Percentiles rank a stretch among this genome's conserved stretches.
Conservation (phyloP, 2,888 invertebrate species). For the Pristionchus maxplancki region DNA sequence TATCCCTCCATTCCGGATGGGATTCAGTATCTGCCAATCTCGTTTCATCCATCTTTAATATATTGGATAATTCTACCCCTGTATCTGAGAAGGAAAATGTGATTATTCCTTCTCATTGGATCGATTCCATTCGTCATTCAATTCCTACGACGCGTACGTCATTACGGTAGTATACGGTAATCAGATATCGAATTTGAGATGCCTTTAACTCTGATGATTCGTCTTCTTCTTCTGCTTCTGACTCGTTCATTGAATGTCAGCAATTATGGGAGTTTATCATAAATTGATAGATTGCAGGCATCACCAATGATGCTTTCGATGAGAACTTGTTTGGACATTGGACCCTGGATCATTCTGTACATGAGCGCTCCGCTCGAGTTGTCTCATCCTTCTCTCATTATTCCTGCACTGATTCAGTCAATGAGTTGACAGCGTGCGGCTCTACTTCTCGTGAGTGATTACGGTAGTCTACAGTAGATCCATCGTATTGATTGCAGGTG, state of each 20-base stretch:
- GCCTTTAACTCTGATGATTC: neutral
- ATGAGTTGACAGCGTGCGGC: no score
- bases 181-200: neutral
- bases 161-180: neutral
- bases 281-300: no score
- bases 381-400: no score
- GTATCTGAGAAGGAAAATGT: neutral
- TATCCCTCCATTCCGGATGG: slow-evolving; percentile 1
- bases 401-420: no score
- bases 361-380: no score
- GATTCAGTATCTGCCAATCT: neutral
- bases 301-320: no score
- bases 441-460: slow-evolving; percentile 1
- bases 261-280: no score
- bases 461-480: neutral
- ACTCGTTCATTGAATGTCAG: no score
- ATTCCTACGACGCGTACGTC: neutral
- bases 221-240: slow-evolving; percentile 14
- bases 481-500: neutral
- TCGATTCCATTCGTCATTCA: neutral
- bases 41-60: slow-evolving; percentile 26
- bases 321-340: no score
- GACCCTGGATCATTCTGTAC: no score
- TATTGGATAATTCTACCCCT: neutral
- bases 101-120: neutral